Conservation (phyloP, 2,797 vertebrate species). For the Linurgus olivaceus region DNA sequence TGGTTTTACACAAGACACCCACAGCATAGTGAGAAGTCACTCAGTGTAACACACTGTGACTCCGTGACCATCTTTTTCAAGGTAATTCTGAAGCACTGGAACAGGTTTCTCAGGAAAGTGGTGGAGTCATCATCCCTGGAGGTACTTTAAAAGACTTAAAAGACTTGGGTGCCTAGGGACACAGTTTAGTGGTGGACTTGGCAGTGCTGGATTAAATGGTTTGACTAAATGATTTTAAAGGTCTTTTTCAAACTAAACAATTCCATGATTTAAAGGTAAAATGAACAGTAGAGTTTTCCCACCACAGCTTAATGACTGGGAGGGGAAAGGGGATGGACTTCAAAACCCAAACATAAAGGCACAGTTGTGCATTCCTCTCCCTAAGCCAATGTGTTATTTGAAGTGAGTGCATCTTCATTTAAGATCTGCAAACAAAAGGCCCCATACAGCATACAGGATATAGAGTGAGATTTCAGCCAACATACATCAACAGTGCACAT, state of each 20-base stretch:
- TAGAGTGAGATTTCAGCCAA: not conserved
- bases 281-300: not conserved
- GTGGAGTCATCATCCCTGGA: not conserved
- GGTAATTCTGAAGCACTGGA: not conserved
- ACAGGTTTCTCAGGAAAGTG: not conserved
- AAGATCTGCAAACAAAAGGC: not conserved
- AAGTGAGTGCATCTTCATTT: not conserved
- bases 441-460: not conserved
- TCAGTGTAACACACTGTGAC: rapidly evolving
- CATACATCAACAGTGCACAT: not conserved
- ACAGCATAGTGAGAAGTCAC: not conserved
- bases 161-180: not conserved
- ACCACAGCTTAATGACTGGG: not conserved
- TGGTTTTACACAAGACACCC: not conserved
- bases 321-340: rapidly evolving
- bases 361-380: not conserved
- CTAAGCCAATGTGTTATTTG: not conserved
- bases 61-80: not conserved
- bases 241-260: not conserved
- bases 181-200: not conserved
- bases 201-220: not conserved
- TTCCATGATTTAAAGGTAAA: not conserved
- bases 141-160: not conserved
- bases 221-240: not conserved
- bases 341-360: not conserved